Base-by-base conservation (phyloP, 2,888 invertebrate genomes). In the Choristoneura rosaceana region DNA sequence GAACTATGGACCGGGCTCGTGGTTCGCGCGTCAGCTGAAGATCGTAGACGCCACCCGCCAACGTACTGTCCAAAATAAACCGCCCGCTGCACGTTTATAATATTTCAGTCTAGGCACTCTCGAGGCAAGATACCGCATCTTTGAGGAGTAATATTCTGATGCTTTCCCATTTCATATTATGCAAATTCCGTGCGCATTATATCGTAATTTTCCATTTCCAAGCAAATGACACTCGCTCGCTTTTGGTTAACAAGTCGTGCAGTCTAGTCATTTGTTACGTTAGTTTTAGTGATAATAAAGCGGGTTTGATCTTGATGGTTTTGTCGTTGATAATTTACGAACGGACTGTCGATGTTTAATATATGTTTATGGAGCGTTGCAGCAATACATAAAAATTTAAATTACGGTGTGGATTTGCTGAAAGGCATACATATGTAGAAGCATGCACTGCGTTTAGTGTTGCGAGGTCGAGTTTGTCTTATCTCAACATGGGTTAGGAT, bases 1-100 rank as follows among this genome's bases (percentile, higher is more conserved):
- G 78, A 74, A 84, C 81, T 80, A 83, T 78, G 84, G 81, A 85
- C 83, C 82, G 73, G 79, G 82, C 77, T 78, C 79, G 81, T 70
- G 80, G 79, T 85, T 82, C 77, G 81, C 81, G 81, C 87, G 86
- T 86, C 84, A 84, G 85, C 81, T 80, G 81, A 78, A 83, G 70
- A 47, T 55, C 47, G 63, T 85, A 87, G 87, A 87, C 87, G 88
- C 85, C 87, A 83, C 82, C 84, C 89, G 88, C 90, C 87, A 92
- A 90, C 91, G 87, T 88, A 52, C 78, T 79, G 86, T 89, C 89
- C 78, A 87, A 93, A 92, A 92, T 92, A 92, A 92, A 89, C 90
- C 82, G 61, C 76, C 79, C 69, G 77, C 76, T 74, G 79, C 84
- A 81, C 83, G 84, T 88, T 85, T 85, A 87, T 84, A 85, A 87